Evolutionary conservation across 2,888 invertebrate genomes (phyloP).

Genomic region (Imbricaverruca yamaguchii): DNA sequence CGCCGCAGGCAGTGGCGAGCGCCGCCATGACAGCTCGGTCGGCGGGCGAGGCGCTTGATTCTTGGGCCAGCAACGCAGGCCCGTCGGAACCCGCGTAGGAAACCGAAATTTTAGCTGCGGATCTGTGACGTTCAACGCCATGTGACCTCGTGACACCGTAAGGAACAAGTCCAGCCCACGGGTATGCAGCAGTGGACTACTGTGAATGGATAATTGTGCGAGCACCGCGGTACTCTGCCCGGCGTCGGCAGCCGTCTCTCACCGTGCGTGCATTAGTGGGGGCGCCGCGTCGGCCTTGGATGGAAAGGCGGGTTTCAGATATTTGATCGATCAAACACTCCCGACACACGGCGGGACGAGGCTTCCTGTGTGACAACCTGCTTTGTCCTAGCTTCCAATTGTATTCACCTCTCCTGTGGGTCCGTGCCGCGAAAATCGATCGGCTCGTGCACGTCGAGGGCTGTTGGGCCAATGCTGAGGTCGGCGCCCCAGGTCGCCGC

Average conservation of each 20-base stretch:
- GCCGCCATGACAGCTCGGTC: constrained; percentile 15
- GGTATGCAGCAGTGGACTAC: background rate
- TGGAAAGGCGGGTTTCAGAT: no score
- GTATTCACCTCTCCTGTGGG: no score
- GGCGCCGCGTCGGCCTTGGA: background rate
- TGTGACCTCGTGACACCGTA: constrained; percentile 18
- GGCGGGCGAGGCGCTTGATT: background rate
- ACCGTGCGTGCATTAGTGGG: background rate
- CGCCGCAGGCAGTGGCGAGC: background rate
- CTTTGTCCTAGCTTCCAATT: no score
- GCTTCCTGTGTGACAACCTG: no score
- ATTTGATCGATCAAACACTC: no score
- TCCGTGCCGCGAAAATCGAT: no score
- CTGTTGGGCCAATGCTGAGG: no score
- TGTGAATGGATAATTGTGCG: background rate
- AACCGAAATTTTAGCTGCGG: background rate
- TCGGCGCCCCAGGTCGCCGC: no score
- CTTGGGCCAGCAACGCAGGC: background rate
- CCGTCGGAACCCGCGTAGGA: background rate
- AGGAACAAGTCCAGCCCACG: background rate
- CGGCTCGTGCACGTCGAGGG: no score
- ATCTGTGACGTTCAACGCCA: background rate
- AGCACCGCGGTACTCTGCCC: background rate
- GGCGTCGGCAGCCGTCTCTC: background rate
- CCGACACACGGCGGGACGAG: no score